These are phyloP conservation scores for Amiota communis DNA, from an alignment of 2,888 invertebrate species.

Conservation along the genomic window DNA sequence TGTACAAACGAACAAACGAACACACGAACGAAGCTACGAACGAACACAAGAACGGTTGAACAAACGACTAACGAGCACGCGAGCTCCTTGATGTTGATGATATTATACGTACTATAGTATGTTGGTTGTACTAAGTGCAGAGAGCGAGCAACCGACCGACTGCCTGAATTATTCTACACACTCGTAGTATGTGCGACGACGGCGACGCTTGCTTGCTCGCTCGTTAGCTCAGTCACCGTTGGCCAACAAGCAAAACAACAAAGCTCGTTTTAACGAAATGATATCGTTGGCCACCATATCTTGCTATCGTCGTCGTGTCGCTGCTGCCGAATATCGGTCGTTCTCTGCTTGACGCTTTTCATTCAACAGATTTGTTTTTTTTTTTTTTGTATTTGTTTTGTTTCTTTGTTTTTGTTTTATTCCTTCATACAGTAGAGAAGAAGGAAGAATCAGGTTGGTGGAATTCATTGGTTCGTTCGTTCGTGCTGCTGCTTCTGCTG, in stretches of 20 bases:
- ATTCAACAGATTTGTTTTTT: conserved; percentile 20
- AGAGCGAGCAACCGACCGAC: too few species aligned
- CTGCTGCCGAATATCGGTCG: background rate
- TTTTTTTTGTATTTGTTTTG: background rate
- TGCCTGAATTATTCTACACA: too few species aligned
- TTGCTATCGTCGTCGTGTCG: conserved; percentile 15
- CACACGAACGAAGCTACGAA: background rate
- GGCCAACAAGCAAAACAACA: background rate
- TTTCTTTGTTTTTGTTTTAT: too few species aligned
- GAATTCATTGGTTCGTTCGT: too few species aligned
- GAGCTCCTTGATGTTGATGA: too few species aligned
- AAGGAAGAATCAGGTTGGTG: too few species aligned
- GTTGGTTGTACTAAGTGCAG: too few species aligned
- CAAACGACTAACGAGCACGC: too few species aligned
- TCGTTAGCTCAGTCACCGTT: background rate
- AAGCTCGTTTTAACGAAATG: background rate
- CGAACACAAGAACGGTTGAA: background rate
- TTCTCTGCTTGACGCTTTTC: conserved; percentile 14
- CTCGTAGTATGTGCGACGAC: background rate
- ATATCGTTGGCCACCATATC: conserved; percentile 7
- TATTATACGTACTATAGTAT: too few species aligned
- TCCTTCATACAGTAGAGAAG: too few species aligned
- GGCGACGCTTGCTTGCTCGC: background rate
- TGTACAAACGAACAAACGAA: background rate
- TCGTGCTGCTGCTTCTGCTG: too few species aligned